phyloP scores from a whole-genome alignment of 2,888 invertebrate species.

The Polydrusus tereticollis region DNA sequence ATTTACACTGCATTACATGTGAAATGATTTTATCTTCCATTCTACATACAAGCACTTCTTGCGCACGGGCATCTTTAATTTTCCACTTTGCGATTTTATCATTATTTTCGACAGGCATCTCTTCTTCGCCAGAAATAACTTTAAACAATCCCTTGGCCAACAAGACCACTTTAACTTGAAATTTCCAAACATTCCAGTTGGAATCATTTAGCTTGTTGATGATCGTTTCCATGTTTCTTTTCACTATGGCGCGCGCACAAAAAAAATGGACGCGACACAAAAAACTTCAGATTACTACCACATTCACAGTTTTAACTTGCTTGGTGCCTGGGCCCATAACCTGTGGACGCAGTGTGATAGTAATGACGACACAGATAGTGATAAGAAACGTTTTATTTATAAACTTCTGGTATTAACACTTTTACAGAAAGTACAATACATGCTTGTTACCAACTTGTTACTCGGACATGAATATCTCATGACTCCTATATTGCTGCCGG shows the following conservation, averaged over 20 bases:
- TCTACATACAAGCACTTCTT: not conserved
- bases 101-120: not conserved
- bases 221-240: not conserved
- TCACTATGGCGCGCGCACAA: not conserved
- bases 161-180: conserved; percentile 17
- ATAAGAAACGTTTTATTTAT: no score
- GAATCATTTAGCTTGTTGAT: conserved; percentile 13
- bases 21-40: conserved; percentile 12
- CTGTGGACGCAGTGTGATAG: not conserved
- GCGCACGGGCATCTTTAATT: not conserved
- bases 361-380: no score
- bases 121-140: not conserved
- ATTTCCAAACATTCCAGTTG: conserved; percentile 24
- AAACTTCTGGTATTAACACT: no score
- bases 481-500: no score
- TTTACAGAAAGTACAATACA: no score
- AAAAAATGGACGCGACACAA: no score
- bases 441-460: no score
- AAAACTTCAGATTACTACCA: conserved; percentile 13
- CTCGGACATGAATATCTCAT: no score
- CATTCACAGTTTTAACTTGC: not conserved
- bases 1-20: conserved; percentile 22
- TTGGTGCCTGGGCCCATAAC: conserved; percentile 18
- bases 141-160: conserved; percentile 21
- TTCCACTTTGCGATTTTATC: no score